Base-by-base conservation (phyloP, 2,888 invertebrate species). In the Zele albiditarsus region DNA sequence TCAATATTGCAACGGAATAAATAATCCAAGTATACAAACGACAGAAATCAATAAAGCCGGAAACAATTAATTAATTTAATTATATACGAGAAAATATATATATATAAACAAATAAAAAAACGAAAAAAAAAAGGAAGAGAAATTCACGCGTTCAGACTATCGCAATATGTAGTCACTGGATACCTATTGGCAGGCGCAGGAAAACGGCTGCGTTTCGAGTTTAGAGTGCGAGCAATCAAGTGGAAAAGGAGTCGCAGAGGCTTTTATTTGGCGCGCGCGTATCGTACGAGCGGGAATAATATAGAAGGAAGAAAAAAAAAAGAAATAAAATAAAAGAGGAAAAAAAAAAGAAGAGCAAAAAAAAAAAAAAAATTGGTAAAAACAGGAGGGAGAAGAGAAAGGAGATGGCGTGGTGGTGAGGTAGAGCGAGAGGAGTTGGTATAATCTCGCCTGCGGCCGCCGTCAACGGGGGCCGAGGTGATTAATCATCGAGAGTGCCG, bases 401-500 rank as follows among this genome's bases (percentile, higher is more conserved):
- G 27, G 28, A 14, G 49, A 31, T 10, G 14, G 27, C n/a, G 31
- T 28, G 31, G 33, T 23, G 20, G 33, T 12, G n/a, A 31, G 58
- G 14, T 28, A 25, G 20, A 65, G 46, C n/a, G 20, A 70, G 57
- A 38, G 38, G 57, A 68, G 60, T 33, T 28, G 42, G 62, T 72
- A 68, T 63, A 70, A 72, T 75, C 63, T 72, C 49, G 63, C 73
- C 62, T 72, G 53, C 16, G 71, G 71, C 68, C 62, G 63, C 67
- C 75, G 68, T 75, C 75, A 75, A 71, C 75, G 62, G 75, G 60
- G 71, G 60, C 71, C 71, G 62, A 49, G 49, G 67, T 72, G 71
- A 75, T 75, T 75, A 75, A 75, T 75, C 71, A 75, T 75, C 71
- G 62, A 71, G 75, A 67, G 62, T 75, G 68, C 71, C 75, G 28